phyloP scores from a whole-genome alignment of 2,888 invertebrate species.

The Diaprepes abbreviatus region DNA sequence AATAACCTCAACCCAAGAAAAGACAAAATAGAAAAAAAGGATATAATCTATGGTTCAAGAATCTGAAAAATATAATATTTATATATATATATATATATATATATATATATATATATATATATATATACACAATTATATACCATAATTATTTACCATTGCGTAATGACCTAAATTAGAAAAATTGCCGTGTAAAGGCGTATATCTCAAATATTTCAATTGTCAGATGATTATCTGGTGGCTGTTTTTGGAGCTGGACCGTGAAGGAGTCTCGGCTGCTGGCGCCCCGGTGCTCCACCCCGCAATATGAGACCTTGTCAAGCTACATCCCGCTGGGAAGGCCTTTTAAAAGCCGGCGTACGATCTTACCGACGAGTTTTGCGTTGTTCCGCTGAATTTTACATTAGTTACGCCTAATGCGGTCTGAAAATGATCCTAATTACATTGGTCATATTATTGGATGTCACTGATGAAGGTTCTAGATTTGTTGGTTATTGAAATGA shows the following conservation, averaged over 20 bases:
- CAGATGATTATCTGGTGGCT: slow-evolving; percentile 47
- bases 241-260: slow-evolving; percentile 61
- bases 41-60: too few relatives aligned
- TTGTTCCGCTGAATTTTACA: slow-evolving; percentile 43
- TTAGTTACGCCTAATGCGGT: slow-evolving; percentile 42
- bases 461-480: too few relatives aligned
- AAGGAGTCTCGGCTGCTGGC: slow-evolving; percentile 57
- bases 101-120: too few relatives aligned
- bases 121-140: too few relatives aligned
- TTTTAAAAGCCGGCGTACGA: slow-evolving; percentile 27
- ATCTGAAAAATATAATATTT: too few relatives aligned
- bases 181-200: slow-evolving; percentile 40
- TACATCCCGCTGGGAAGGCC: slow-evolving; percentile 34
- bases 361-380: slow-evolving; percentile 34
- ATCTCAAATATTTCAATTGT: slow-evolving; percentile 18
- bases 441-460: neutral
- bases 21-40: too few relatives aligned
- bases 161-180: slow-evolving; percentile 30
- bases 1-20: too few relatives aligned
- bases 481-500: too few relatives aligned
- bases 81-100: too few relatives aligned
- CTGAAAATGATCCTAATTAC: slow-evolving; percentile 7
- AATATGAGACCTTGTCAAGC: slow-evolving; percentile 58
- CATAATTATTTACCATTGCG: neutral
- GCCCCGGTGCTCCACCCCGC: slow-evolving; percentile 66